These are phyloP conservation scores for Melipona bicolor DNA, from an alignment of 2,888 invertebrate genomes.

Conservation along the genomic window DNA sequence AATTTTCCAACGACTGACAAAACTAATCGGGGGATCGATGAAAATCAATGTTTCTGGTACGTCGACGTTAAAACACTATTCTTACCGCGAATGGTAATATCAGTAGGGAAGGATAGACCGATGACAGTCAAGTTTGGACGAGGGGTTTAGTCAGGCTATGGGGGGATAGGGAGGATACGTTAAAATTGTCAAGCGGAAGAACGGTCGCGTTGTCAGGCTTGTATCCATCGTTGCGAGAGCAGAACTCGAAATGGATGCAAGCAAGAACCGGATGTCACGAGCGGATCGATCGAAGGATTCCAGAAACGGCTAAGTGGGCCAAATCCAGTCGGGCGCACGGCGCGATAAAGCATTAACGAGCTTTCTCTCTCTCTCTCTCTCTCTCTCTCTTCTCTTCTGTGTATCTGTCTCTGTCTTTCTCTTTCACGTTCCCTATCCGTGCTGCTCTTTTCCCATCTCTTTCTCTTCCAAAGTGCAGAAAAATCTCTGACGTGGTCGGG, in stretches of 20 bases:
- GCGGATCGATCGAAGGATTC: constrained; percentile 61
- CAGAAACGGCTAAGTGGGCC: constrained; percentile 61
- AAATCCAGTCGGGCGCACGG: constrained; percentile 53
- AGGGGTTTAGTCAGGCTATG: background rate
- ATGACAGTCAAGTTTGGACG: constrained; percentile 24
- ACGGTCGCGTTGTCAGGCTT: constrained; percentile 43
- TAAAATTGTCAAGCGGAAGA: constrained; percentile 52
- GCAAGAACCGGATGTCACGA: constrained; percentile 55
- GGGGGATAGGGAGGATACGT: constrained; percentile 9
- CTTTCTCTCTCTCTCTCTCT: background rate
- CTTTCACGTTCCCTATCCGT: background rate
- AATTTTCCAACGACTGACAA: background rate
- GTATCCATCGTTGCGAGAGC: constrained; percentile 42
- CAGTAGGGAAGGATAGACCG: constrained; percentile 6
- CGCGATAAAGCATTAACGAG: constrained; percentile 69
- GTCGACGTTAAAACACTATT: constrained; percentile 28
- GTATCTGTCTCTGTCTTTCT: background rate
- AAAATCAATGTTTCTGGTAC: background rate
- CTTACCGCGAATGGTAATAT: background rate
- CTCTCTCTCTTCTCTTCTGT: background rate
- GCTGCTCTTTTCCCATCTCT: background rate
- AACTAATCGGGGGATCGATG: background rate
- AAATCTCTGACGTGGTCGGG: constrained; percentile 49
- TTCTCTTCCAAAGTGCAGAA: constrained; percentile 38
- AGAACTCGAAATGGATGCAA: constrained; percentile 54